Evolutionary conservation across 2,888 invertebrate species (phyloP), one percentile per base, ranked within the genome.

Genomic region (Cheilosia grossa): DNA sequence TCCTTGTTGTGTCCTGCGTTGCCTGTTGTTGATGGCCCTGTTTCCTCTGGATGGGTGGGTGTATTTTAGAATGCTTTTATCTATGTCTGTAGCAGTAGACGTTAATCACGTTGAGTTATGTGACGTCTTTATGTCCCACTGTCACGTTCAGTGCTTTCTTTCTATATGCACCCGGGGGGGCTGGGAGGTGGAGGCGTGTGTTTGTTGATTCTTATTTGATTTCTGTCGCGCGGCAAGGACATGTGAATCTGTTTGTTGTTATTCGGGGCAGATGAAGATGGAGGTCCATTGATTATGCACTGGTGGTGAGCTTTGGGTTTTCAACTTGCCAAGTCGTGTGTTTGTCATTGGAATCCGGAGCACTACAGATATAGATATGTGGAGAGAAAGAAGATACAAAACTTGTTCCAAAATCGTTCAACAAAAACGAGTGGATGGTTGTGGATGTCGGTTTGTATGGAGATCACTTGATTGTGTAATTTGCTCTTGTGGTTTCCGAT

Each of bases 41-140:
- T 51, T 75, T 81, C 85, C 74, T 83, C 49, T 74, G 44, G 59
- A 19, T 73, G 74, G 69, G 40, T 44, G 56, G 54, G 58, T 53
- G 67, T 17, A 33, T 56, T 53, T n/a, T 24, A 49, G 80, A 24
- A 37, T 66, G 81, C 75, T 81, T 81, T 85, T 85, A 81, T 85
- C 81, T 85, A 85, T 77, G 85, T 72, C 81, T 51, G 61, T 63
- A 77, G 64, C 85, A 85, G 81, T 53, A 90, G 89, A 91, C 91
- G 91, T 91, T 91, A 91, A 91, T 91, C 91, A 91, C 90, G 89
- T 88, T 91, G 91, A 91, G 90, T 91, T 91, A 91, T 91, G 91
- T 90, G 91, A 91, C 91, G 89, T 88, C 90, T 89, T 90, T 90
- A 90, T 90, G 90, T 91, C 70, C 81, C 63, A 63, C 75, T 85